Base-by-base conservation (phyloP, 1,140 invertebrate genomes). In the Hypothenemus hampei region DNA sequence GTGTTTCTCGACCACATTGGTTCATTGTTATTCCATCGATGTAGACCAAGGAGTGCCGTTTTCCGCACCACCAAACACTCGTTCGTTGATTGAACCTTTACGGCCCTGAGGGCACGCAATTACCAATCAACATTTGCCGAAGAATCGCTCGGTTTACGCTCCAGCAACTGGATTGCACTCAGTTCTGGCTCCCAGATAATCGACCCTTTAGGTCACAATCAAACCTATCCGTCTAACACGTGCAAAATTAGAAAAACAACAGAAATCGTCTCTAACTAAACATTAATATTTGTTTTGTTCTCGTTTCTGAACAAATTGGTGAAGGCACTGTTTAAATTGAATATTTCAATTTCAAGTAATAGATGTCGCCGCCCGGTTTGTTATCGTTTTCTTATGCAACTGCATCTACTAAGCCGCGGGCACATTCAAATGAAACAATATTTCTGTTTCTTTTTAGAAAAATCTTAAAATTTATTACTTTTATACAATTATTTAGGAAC, bases 71-170 rank as follows among this genome's bases (percentile, higher is more conserved):
- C 63, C 61, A n/a, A n/a, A 62, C 59, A 47, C 64, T 58, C 62
- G 59, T 61, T 59, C 66, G 58, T 61, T 66, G 65, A 66, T 67
- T 65, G 65, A 66, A 52, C 54, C 55, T 56, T 47, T 22, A 33
- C 47, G 56, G 50, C 60, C 61, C 63, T 60, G n/a, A 20, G 56
- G 62, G 65, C 64, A 64, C 60, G 61, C 68, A 69, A 69, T 69
- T 69, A 69, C 68, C 68, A 69, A 69, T 69, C 68, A 69, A 64
- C 62, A 53, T 55, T 58, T 50, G 60, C 56, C 61, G 47, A 60
- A 59, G 63, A 47, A 37, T 37, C 35, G 10, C 35, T 37, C n/a
- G 35, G 11, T 37, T 37, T 37, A 37, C 18, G 35, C 35, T 37
- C 16, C 35, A 37, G 1, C 10, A 11, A 31, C 3, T 31, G 13